phyloP scores from a whole-genome alignment of 2,888 invertebrate genomes.

The Diarsia brunnea region DNA sequence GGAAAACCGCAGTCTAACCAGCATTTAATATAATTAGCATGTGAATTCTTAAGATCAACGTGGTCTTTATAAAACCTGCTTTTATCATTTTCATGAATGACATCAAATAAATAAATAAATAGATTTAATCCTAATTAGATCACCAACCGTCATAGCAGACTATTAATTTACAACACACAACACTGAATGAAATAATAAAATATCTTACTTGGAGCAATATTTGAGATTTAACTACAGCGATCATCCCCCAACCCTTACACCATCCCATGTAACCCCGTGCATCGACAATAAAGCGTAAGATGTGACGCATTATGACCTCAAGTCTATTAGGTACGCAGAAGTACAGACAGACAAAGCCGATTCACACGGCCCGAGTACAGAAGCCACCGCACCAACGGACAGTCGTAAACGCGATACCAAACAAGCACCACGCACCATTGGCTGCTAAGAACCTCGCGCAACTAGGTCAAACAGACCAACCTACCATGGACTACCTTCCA shows the following conservation, averaged over 20 bases:
- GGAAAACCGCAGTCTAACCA: constrained; percentile 26
- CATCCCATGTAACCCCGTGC: constrained; percentile 45
- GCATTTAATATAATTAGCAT: constrained; percentile 46
- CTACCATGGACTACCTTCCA: constrained; percentile 82
- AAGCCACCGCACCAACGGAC: constrained; percentile 73
- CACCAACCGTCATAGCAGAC: neutral
- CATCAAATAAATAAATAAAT: neutral
- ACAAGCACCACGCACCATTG: constrained; percentile 86
- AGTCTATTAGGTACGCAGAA: constrained; percentile 64
- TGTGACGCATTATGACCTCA: constrained; percentile 68
- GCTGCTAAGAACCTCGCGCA: constrained; percentile 71
- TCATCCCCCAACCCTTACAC: constrained; percentile 38
- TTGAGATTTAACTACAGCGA: neutral
- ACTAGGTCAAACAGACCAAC: constrained; percentile 71
- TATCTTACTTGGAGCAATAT: no score
- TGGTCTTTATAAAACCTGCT: neutral
- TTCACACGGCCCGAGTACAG: constrained; percentile 86
- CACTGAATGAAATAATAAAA: neutral
- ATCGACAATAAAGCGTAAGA: constrained; percentile 56
- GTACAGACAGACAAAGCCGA: constrained; percentile 75
- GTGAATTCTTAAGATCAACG: constrained; percentile 23
- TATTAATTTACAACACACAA: neutral
- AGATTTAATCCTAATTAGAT: neutral
- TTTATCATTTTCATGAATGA: neutral
- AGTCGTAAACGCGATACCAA: constrained; percentile 84